Percentiles rank a stretch among this genome's conserved stretches.
phyloP scores from a whole-genome alignment of 2,797 vertebrate species.

The Neosilurus mollespiculum region DNA sequence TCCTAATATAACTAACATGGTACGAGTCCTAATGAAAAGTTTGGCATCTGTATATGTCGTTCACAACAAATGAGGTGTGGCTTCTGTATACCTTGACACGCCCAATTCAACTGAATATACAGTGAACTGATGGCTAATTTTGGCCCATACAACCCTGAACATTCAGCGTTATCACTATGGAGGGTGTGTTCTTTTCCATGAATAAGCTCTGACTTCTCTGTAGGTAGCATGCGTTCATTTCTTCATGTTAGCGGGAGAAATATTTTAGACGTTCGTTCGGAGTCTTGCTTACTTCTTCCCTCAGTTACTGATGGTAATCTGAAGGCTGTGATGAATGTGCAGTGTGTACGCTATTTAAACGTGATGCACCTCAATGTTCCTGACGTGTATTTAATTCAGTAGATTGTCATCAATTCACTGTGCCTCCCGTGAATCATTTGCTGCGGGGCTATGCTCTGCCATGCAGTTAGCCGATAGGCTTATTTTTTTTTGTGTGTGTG shows the following conservation, averaged over 20 bases:
- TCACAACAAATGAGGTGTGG: background rate
- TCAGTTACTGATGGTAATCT: background rate
- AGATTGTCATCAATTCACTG: constrained; percentile 15
- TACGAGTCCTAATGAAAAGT: background rate
- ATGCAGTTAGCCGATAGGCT: constrained; percentile 10
- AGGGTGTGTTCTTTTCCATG: background rate
- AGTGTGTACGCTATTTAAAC: background rate
- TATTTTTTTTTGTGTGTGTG: constrained; percentile 18
- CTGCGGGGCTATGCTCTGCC: background rate
- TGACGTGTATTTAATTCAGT: background rate
- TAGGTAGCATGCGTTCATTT: background rate
- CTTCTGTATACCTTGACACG: background rate
- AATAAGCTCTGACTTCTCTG: too few relatives aligned
- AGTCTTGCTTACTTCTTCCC: background rate
- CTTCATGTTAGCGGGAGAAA: too few relatives aligned
- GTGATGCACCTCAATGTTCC: background rate
- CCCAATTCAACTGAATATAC: background rate
- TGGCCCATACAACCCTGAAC: background rate
- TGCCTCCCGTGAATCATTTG: background rate
- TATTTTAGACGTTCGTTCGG: background rate
- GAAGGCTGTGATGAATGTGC: background rate
- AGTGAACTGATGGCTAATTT: background rate
- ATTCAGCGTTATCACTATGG: background rate
- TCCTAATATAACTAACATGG: background rate
- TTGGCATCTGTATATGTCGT: background rate